Percentiles rank a stretch among this genome's conserved stretches.
phyloP scores from a whole-genome alignment of 2,797 vertebrate genomes.

The Tauraco hartlaubi region DNA sequence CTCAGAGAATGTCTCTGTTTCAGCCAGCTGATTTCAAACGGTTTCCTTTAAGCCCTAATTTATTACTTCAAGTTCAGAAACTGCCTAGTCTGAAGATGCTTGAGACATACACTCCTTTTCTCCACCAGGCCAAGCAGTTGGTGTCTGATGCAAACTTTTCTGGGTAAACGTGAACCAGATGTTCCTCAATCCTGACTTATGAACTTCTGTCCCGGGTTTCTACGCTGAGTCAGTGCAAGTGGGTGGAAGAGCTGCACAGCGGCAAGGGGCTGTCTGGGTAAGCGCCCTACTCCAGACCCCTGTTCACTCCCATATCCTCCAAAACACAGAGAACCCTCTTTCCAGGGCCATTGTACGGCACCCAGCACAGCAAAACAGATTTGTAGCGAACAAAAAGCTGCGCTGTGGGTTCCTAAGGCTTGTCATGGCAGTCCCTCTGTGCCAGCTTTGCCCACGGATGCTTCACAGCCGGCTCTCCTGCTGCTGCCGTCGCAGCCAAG shows the following conservation, averaged over 20 bases:
- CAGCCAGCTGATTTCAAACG: slow-evolving; percentile 13
- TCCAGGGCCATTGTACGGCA: background rate
- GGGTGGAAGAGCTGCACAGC: accelerated
- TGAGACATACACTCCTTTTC: background rate
- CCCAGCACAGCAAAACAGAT: background rate
- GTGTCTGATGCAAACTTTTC: slow-evolving; percentile 27
- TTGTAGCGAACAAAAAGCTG: background rate
- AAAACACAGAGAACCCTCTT: background rate
- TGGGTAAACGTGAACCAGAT: slow-evolving; percentile 55
- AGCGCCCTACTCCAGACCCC: background rate
- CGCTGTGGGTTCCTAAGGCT: background rate
- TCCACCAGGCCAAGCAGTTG: background rate
- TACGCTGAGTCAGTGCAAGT: background rate
- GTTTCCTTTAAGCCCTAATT: slow-evolving; percentile 33
- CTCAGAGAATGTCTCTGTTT: background rate
- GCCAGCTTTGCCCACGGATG: background rate
- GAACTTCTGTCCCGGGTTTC: background rate
- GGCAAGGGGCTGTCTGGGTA: background rate
- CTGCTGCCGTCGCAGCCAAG: background rate
- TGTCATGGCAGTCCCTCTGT: background rate
- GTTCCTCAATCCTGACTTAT: background rate
- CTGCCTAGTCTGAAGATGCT: slow-evolving; percentile 5
- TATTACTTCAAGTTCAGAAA: slow-evolving; percentile 34
- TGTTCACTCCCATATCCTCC: background rate
- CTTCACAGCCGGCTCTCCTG: background rate